Conservation (phyloP, 2,888 invertebrate species). For the Diarsia mendica region DNA sequence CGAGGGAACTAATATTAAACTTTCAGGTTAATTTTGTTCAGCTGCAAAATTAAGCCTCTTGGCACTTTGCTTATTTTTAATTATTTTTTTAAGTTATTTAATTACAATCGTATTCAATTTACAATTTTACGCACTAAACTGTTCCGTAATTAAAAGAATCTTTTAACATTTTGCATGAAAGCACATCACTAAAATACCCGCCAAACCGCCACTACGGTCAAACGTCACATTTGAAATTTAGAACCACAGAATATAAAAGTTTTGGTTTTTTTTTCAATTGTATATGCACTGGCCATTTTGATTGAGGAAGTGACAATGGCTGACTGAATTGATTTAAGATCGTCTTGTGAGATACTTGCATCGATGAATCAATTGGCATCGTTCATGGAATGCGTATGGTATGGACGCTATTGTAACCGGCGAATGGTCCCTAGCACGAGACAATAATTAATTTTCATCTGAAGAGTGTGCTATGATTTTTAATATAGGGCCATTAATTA, state of each 20-base stretch:
- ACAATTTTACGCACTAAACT: neutral
- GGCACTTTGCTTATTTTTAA: conserved; percentile 9
- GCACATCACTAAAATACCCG: conserved; percentile 22
- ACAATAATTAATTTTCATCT: conserved; percentile 31
- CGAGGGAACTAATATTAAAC: conserved; percentile 7
- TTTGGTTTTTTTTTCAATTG: conserved; percentile 26
- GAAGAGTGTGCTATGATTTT: conserved; percentile 26
- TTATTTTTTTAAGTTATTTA: neutral
- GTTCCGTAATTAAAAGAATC: neutral
- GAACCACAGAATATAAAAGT: conserved; percentile 15
- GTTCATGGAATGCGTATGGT: conserved; percentile 66
- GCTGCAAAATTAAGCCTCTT: conserved; percentile 9
- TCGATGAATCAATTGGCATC: conserved; percentile 72
- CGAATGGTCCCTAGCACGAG: conserved; percentile 47
- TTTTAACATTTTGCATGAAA: neutral
- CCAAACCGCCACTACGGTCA: neutral
- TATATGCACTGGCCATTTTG: conserved; percentile 44
- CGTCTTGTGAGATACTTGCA: conserved; percentile 47
- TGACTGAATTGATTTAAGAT: conserved; percentile 69
- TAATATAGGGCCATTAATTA: conserved; percentile 30
- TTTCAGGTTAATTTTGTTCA: conserved; percentile 24
- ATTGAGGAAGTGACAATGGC: conserved; percentile 68
- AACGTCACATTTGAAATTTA: conserved; percentile 9
- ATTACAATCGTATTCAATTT: neutral
- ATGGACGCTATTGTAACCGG: conserved; percentile 63